These are phyloP conservation scores for Astropecten irregularis DNA, from an alignment of 53 echinoderm and acorn worm species.

Conservation along the genomic window DNA sequence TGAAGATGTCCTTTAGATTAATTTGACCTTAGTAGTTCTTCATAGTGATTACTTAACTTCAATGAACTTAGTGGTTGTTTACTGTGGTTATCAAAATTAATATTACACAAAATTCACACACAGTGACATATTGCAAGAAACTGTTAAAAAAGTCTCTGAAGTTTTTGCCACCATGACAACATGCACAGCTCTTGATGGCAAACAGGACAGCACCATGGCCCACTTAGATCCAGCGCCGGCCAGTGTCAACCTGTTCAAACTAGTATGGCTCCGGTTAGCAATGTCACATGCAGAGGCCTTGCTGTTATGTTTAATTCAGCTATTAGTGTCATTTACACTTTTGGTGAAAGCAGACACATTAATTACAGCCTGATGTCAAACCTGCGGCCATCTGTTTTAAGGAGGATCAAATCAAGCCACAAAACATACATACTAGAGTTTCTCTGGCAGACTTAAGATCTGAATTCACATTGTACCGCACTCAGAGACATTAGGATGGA, in stretches of 20 bases:
- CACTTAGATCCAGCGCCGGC: constrained; percentile 76
- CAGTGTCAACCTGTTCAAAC: constrained; percentile 67
- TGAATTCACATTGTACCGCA: no score
- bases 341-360: background rate
- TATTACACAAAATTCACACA: no score
- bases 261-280: constrained; percentile 55
- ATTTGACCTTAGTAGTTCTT: no score
- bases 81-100: no score
- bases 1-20: no score
- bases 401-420: no score
- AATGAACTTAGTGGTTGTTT: no score
- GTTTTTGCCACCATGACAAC: constrained; percentile 60
- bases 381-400: background rate
- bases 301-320: background rate
- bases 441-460: no score
- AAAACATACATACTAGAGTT: no score
- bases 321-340: background rate
- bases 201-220: constrained; percentile 66
- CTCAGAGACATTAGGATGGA: background rate
- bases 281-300: constrained; percentile 56
- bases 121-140: no score
- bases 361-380: background rate
- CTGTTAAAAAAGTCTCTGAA: no score
- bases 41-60: no score
- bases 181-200: constrained; percentile 51